phyloP scores from a whole-genome alignment of 1,140 invertebrate species.

The Drosophila murphyi region DNA sequence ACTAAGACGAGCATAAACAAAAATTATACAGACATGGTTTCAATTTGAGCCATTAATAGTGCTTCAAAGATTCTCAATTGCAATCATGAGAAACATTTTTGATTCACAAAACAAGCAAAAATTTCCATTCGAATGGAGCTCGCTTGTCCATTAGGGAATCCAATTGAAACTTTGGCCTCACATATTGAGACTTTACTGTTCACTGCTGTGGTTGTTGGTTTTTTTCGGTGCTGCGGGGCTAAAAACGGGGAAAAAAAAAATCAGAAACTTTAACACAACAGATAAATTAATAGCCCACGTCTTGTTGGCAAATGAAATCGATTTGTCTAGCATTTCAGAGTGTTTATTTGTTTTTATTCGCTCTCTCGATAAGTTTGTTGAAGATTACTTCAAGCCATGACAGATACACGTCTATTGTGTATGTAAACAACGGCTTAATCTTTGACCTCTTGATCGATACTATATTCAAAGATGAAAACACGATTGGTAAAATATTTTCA shows the following conservation, averaged over 20 bases:
- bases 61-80: slow-evolving; percentile 25
- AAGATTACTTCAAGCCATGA: slow-evolving; percentile 32
- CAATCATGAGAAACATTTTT: slow-evolving; percentile 1
- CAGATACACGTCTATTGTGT: slow-evolving; percentile 7
- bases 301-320: slow-evolving; percentile 68
- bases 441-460: no score
- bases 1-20: slow-evolving; percentile 11
- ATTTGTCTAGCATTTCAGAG: slow-evolving; percentile 68
- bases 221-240: background rate
- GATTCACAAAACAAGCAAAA: slow-evolving; percentile 3
- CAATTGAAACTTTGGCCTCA: slow-evolving; percentile 5
- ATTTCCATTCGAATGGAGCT: slow-evolving; percentile 6
- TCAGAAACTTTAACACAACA: slow-evolving; percentile 43
- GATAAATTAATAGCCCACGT: slow-evolving; percentile 72
- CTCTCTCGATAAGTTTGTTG: background rate
- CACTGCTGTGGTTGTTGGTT: background rate
- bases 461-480: no score
- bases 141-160: slow-evolving; percentile 1
- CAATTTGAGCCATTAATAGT: slow-evolving; percentile 19
- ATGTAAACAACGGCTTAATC: no score
- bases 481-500: no score
- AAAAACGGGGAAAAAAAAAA: slow-evolving; percentile 23
- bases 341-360: slow-evolving; percentile 9
- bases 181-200: slow-evolving; percentile 43
- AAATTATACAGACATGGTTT: background rate